These are phyloP conservation scores for Latheticus oryzae DNA, from an alignment of 2,888 invertebrate species.

Conservation along the genomic window DNA sequence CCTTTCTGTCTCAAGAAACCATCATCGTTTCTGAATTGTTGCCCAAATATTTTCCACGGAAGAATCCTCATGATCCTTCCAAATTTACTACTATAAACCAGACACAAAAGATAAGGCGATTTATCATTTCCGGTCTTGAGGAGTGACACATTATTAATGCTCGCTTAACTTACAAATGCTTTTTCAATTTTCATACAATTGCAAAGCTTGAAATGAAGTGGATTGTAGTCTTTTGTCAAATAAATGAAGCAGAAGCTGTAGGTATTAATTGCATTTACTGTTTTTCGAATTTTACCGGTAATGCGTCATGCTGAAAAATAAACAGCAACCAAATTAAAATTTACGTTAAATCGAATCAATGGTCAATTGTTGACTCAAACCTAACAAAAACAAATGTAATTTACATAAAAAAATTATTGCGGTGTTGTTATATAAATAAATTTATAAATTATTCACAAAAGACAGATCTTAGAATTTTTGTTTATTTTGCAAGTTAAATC, in stretches of 20 bases:
- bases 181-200: conserved; percentile 2
- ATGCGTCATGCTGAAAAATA: too few species aligned
- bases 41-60: conserved; percentile 14
- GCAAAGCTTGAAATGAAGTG: too few species aligned
- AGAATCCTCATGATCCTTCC: conserved; percentile 6
- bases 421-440: too few species aligned
- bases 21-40: conserved; percentile 13
- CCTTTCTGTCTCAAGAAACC: conserved; percentile 14
- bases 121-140: conserved; percentile 5
- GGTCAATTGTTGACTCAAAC: too few species aligned
- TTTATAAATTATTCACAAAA: conserved; percentile 17
- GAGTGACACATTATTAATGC: conserved; percentile 18
- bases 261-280: too few species aligned
- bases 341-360: too few species aligned
- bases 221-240: too few species aligned
- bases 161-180: conserved; percentile 16
- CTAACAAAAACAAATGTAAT: too few species aligned
- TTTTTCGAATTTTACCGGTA: too few species aligned
- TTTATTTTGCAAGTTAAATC: conserved; percentile 20
- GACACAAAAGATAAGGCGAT: conserved; percentile 13
- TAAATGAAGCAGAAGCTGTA: too few species aligned
- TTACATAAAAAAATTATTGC: too few species aligned
- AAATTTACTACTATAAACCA: conserved; percentile 10
- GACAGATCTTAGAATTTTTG: conserved; percentile 3
- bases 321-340: too few species aligned